phyloP scores from a whole-genome alignment of 2,113 vertebrate genomes.

The Callaeas wilsoni region DNA sequence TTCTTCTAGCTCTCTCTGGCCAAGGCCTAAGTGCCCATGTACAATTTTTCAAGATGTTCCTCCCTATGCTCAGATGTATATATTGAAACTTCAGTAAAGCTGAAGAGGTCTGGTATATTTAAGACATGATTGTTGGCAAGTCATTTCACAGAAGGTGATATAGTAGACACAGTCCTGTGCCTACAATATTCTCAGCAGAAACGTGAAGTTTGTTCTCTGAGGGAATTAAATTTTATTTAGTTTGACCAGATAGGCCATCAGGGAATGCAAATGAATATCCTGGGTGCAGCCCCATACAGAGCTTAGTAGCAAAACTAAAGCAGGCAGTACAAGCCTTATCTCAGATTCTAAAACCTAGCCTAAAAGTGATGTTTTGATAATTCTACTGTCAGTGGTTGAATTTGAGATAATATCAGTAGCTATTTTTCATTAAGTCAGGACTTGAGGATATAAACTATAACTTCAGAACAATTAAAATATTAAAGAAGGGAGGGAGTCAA shows the following conservation, averaged over 20 bases:
- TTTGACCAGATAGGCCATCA: background rate
- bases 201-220: background rate
- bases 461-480: background rate
- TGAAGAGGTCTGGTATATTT: background rate
- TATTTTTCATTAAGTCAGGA: background rate
- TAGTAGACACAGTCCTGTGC: background rate
- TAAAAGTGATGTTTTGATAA: background rate
- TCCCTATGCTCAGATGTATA: accelerated
- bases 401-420: background rate
- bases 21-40: background rate
- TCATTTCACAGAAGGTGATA: background rate
- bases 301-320: background rate
- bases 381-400: background rate
- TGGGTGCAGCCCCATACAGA: background rate
- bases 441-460: background rate
- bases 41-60: background rate
- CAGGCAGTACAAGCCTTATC: background rate
- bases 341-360: background rate
- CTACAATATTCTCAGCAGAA: background rate
- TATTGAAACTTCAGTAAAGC: background rate
- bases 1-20: background rate
- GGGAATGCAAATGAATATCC: background rate
- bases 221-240: background rate
- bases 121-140: background rate
- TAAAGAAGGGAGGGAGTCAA: background rate